A percentile compares a stretch with the other conserved stretches of the same genome.
phyloP scores from a whole-genome alignment of 2,888 invertebrate species.

The Cephus sareptanus region DNA sequence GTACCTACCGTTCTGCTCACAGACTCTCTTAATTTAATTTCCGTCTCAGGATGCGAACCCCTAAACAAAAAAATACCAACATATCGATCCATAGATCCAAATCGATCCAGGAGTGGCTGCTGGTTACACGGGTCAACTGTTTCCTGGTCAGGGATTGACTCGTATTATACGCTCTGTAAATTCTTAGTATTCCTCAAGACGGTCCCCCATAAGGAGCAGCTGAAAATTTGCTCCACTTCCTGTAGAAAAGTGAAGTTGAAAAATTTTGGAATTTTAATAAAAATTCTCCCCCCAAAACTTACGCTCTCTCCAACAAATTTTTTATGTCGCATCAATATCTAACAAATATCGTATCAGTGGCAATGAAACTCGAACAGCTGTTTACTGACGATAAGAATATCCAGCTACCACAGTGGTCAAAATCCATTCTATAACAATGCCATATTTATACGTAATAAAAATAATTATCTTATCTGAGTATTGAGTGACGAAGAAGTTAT shows the following conservation, averaged over 20 bases:
- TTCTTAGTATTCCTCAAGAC: slow-evolving; percentile 30
- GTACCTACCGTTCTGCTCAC: neutral
- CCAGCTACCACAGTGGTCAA: neutral
- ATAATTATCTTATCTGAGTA: slow-evolving; percentile 16
- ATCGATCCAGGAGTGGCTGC: slow-evolving; percentile 32
- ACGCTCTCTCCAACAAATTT: neutral
- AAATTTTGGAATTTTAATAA: neutral
- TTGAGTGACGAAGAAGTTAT: slow-evolving; percentile 45
- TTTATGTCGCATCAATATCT: neutral
- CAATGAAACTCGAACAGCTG: neutral
- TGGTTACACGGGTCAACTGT: slow-evolving; percentile 31
- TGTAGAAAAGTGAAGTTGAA: neutral
- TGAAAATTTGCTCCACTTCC: neutral
- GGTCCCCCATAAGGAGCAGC: slow-evolving; percentile 9
- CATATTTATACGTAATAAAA: slow-evolving; percentile 2
- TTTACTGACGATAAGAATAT: neutral
- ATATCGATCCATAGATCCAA: neutral
- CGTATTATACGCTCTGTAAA: slow-evolving; percentile 38
- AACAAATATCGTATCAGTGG: neutral
- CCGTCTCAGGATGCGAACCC: neutral
- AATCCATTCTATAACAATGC: neutral
- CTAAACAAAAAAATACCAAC: neutral
- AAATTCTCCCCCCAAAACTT: neutral
- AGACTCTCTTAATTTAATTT: neutral
- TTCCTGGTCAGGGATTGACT: slow-evolving; percentile 24